Evolutionary conservation across 2,888 invertebrate species (phyloP), one percentile per base, ranked within the genome.

Genomic region (Lordiphosa andalusiaca): DNA sequence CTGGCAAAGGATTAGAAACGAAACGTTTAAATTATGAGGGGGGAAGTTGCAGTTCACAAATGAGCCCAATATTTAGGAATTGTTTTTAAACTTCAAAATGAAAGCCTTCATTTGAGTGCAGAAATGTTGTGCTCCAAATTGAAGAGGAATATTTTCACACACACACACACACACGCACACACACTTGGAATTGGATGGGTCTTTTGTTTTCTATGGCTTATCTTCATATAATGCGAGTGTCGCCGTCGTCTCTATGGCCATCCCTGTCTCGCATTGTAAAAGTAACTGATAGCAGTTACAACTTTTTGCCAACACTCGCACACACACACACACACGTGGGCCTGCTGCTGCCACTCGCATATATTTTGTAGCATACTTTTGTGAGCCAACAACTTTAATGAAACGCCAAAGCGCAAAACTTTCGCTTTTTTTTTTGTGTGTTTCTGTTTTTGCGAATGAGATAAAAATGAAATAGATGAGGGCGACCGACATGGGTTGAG

Each of bases 141-240:
- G 7, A 30, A 7, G 7, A 9, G 3, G 9, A 9, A 9, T 30
- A 3, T 9, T 30, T 30, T 9, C 30, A 3, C 30, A 30, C 9
- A 21, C 2, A 2, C 21, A 9, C 13, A 40, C 5, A n/a, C n/a
- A n/a, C 30, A 3, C 30, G 10, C 9, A 21, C 2, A 2, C 21
- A 9, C 13, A 40, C 5, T 39, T 16, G n/a, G 19, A 4, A 16
- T 30, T 12, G 9, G 6, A n/a, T 6, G 12, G 23, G 41, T 41
- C 44, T 44, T 44, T 33, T 44, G 44, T 33, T 44, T 76, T 76
- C 81, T 49, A 60, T 70, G 77, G 75, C 77, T 83, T 76, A 76
- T 76, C 76, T 83, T 80, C 73, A 3, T 3, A 76, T 83, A 83
- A 83, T 76, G 84, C 80, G 81, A 66, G 71, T 69, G 80, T 77